These are phyloP conservation scores for Platyura marginata DNA, from an alignment of 1,140 invertebrate species.

Conservation along the genomic window DNA sequence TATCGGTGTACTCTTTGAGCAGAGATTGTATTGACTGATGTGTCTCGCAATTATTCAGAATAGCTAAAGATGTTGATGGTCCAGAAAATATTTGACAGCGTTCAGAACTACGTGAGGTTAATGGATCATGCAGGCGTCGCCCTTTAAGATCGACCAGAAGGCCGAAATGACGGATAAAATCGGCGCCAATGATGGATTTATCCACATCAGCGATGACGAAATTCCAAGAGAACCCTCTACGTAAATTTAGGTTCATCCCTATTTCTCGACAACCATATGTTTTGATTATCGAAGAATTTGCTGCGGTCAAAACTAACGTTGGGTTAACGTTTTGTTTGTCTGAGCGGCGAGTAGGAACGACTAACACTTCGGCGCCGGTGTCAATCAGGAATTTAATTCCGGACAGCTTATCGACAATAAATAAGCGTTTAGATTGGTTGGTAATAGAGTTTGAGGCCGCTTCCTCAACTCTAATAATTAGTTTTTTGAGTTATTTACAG, in stretches of 20 bases:
- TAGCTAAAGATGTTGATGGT: background rate
- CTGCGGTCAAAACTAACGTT: too few relatives aligned
- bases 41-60: background rate
- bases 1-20: constrained; percentile 5
- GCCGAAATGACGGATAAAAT: too few relatives aligned
- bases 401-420: background rate
- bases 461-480: background rate
- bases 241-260: too few relatives aligned
- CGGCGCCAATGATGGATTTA: too few relatives aligned
- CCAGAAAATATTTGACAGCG: background rate
- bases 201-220: too few relatives aligned
- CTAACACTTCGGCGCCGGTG: constrained; percentile 3
- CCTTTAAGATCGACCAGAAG: background rate
- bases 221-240: too few relatives aligned
- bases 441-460: background rate
- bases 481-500: background rate
- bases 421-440: background rate
- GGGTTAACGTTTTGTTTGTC: too few relatives aligned
- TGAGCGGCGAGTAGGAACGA: too few relatives aligned
- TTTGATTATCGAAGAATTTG: too few relatives aligned
- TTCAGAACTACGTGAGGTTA: background rate
- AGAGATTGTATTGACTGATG: background rate
- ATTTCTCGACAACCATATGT: too few relatives aligned
- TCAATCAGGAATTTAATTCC: constrained; percentile 3
- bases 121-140: background rate